Evolutionary conservation across 1,140 invertebrate species (phyloP), one percentile per base, ranked within the genome.

Genomic region (Zaprionus inermis): DNA sequence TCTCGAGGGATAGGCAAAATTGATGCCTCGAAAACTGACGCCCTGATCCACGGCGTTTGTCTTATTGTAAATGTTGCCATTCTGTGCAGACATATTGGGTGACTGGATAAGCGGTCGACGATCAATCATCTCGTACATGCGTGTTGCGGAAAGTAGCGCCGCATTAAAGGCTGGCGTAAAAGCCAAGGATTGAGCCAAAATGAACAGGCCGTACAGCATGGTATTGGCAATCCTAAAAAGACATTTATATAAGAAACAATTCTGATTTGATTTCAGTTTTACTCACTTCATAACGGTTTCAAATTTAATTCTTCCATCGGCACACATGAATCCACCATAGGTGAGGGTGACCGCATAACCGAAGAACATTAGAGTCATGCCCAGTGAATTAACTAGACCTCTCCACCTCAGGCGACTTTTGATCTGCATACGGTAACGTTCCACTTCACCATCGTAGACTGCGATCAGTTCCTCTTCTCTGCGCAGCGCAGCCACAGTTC

Each of bases 81-180:
- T 91, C 52, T 66, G 68, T 14, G 66, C 81, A 2, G 67, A 16
- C 6, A 71, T n/a, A 6, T 74, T 60, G 0, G 89, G 80, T 0
- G 91, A 92, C 22, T 81, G 70, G 10, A 95, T 92, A 11, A 91
- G 79, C 0, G 96, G 95, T 10, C 92, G 83, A 14, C 96, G 91
- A 61, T 94, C 94, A 9, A 96, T 88, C 0, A 96, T 93, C 64
- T 93, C 86, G 55, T 96, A 94, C 70, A 97, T 95, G 73, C 95
- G 94, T 0, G 94, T 95, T 1, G 97, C 97, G 0, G 97, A 96
- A 3, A 96, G 93, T 72, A 96, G 95, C 2, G 97, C 97, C 70
- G 96, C 97, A 70, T 96, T 96, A 90, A 97, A 97, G 90, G 97
- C 97, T 0, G 97, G 97, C 4, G 97, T 96, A 79, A 97, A 97